Evolutionary conservation across 2,888 invertebrate species (phyloP), one percentile per base, ranked within the genome.

Genomic region (Stenchaetothrips biformis): DNA sequence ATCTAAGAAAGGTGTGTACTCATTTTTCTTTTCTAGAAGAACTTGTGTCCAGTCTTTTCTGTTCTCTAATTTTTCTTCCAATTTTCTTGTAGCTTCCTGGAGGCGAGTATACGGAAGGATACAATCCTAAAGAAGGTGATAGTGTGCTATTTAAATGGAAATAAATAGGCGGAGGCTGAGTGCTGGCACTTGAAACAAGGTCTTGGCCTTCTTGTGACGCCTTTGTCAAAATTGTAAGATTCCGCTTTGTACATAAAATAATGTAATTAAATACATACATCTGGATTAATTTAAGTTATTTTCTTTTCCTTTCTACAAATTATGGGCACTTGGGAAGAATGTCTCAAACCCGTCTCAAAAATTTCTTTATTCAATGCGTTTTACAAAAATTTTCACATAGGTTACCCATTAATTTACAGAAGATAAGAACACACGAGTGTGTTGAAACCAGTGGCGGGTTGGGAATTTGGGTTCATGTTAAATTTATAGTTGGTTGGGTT

Each of bases 91-190:
- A 53, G 13, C 18, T 53, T 9, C 53, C 13, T 13, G 53, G 53
- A 8, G 6, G 13, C 8, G 25, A 80, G 13, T 92, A 88, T 84
- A 85, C 85, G 0, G 84, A 85, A n/a, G 94, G 94, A 13, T 78
- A 37, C 21, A 13, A 78, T 13, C 78, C 78, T 37, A 49, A 37
- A 48, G 21, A 6, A 78, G 78, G 78, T 7, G 78, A 78, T 13
- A 78, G 13, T 37, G 78, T 78, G 9, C 21, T 48, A 7, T 78
- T 27, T 11, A 78, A 78, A 47, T 59, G 8, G 59, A 18, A 16
- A 6, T 59, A 59, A 59, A 59, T 18, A 59, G 59, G 37, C 37
- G 37, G 37, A 37, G 37, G 37, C 37, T 37, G 37, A 37, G 37
- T 37, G 37, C 2, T 37, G 37, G 4, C 37, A 37, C 4, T 37